Base-by-base conservation (phyloP, 2,888 invertebrate genomes). In the Cistogaster globosa region DNA sequence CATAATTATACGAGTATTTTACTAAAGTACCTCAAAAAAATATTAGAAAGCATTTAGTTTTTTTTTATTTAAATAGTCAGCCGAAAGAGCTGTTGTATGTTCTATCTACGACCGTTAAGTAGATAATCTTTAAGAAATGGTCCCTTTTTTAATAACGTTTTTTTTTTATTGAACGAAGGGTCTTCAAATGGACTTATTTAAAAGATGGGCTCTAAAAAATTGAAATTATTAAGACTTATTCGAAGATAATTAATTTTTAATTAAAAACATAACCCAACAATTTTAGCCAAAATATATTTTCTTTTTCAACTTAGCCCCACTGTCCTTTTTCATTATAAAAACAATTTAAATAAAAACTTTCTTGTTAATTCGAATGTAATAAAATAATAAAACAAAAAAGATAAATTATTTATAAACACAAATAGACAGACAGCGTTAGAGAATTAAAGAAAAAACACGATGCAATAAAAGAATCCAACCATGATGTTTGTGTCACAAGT, bases 311-410 rank as follows among this genome's bases (percentile, higher is more conserved):
- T 42, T 42, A 11, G 42, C 4, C 42, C 42, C 42, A 42, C 42
- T 42, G 42, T 42, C 2, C 42, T 12, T 42, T n/a, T 11, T 42
- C 42, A 42, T 12, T 12, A 42, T 12, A 12, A 42, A 32, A 42
- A 12, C 12, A 42, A 2, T 42, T 42, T 42, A 42, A 12, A 11
- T 42, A 12, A 12, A 12, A 76, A 58, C 53, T 77, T 71, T 77
- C 32, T 20, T 65, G 48, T 58, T 67, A 20, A 67, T 60, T 53
- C 22, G 68, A 14, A 53, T 51, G 18, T 75, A 38, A 75, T 63
- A 63, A 62, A 62, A 36, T 48, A 51, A 48, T 36, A 72, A 74
- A 53, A 48, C 51, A 58, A 58, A 7, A 45, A 60, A 20, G 12
- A 51, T 42, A 42, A 42, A 42, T 42, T 48, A 55, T 26, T 22